Base-by-base conservation (phyloP, 2,113 vertebrate species). In the Aix galericulata region DNA sequence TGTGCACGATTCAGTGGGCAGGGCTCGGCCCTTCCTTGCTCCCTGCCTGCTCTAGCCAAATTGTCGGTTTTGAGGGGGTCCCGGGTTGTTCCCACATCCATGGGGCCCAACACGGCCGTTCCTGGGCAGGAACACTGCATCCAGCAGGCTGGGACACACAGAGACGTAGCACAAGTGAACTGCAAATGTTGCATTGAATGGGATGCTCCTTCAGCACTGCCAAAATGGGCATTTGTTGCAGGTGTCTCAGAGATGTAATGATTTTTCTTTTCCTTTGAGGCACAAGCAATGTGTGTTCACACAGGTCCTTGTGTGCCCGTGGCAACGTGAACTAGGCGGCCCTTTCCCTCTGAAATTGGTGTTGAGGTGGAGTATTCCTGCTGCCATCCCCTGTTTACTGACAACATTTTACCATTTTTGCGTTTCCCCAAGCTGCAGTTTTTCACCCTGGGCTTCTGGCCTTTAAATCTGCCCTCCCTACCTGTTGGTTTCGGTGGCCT, bases 61-160 rank as follows among this genome's bases (percentile, higher is more conserved):
- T 50, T 84, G 44, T 55, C 1, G 1, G 52, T 71, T 8, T 62
- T 5, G 2, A 23, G 18, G 55, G 25, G 34, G 8, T 88, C 53
- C 68, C 13, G 1, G 13, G 36, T 93, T 0, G 0, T 79, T 91
- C 89, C 42, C 9, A 5, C 25, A 46, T 42, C 8, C 1, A 0
- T 29, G 32, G 6, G 31, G 60, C 36, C 36, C 72, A 60, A n/a
- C 27, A 46, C 21, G 40, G 25, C 46, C 40, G 12, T 40, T 5
- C 40, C 40, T 40, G 40, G 40, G 40, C 40, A 40, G 40, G 40
- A 40, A 13, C 40, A 40, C 40, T 40, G 40, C 40, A 40, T 40
- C 40, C 40, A 40, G 40, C 40, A 40, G 40, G 40, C 40, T 40
- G 40, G 13, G 40, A 40, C 40, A 40, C 40, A 40, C 44, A 44